Evolutionary conservation across 1,140 invertebrate genomes (phyloP).

Genomic region (Rhagoletis pomonella): DNA sequence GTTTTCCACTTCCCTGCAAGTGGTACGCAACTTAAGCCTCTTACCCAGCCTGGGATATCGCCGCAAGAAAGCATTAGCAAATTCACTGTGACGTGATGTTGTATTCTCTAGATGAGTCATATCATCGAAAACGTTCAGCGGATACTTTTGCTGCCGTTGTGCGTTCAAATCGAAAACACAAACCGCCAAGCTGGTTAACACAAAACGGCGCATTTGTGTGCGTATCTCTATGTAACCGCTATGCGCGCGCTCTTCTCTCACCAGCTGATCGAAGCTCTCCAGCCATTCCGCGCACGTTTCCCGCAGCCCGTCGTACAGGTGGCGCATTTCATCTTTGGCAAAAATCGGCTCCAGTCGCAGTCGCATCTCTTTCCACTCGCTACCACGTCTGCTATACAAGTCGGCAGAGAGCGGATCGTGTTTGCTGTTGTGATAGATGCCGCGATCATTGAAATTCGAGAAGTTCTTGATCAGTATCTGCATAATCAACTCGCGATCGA

Average conservation of each 20-base stretch:
- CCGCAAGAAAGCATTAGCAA: conserved; percentile 66
- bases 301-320: conserved; percentile 73
- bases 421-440: conserved; percentile 75
- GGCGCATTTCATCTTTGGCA: conserved; percentile 77
- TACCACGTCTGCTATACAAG: conserved; percentile 76
- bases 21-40: conserved; percentile 61
- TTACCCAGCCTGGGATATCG: conserved; percentile 67
- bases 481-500: conserved; percentile 77
- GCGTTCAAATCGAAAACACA: conserved; percentile 66
- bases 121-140: conserved; percentile 65
- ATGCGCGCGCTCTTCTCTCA: conserved; percentile 58
- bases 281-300: conserved; percentile 65
- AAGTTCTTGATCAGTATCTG: conserved; percentile 79
- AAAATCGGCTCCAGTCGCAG: conserved; percentile 80
- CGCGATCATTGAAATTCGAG: conserved; percentile 77
- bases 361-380: conserved; percentile 79
- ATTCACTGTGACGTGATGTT: conserved; percentile 66
- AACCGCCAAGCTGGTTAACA: conserved; percentile 63
- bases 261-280: conserved; percentile 59
- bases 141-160: conserved; percentile 59
- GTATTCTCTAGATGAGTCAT: conserved; percentile 69
- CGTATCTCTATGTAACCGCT: conserved; percentile 62
- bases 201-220: conserved; percentile 66
- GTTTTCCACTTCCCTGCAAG: conserved; percentile 65
- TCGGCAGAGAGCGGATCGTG: conserved; percentile 76